phyloP scores from a whole-genome alignment of 2,797 vertebrate species.

The Aeoliscus strigatus region DNA sequence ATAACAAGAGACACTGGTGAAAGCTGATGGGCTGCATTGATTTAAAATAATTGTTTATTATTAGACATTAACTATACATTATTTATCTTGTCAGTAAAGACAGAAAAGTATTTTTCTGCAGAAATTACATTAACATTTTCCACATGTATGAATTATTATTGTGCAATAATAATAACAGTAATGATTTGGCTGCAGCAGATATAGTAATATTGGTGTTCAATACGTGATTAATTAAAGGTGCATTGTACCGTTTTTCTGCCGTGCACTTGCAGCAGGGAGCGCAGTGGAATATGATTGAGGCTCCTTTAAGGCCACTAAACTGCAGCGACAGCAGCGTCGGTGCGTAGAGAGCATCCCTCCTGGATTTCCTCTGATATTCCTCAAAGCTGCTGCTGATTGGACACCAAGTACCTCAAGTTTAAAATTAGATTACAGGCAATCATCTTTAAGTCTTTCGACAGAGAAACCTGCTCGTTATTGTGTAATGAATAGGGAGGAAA shows the following conservation, averaged over 20 bases:
- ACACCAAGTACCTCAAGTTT: slow-evolving; percentile 44
- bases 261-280: slow-evolving; percentile 25
- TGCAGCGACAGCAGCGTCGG: slow-evolving; percentile 57
- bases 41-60: neutral
- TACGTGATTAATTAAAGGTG: slow-evolving; percentile 33
- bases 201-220: slow-evolving; percentile 16
- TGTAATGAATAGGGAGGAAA: slow-evolving; percentile 2
- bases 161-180: too few relatives aligned
- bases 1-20: too few relatives aligned
- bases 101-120: too few relatives aligned
- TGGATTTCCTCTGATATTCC: slow-evolving; percentile 57
- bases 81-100: too few relatives aligned
- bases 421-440: slow-evolving; percentile 28
- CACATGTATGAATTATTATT: too few relatives aligned
- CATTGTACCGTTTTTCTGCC: slow-evolving; percentile 1
- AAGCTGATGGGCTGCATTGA: neutral
- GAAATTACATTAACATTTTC: too few relatives aligned
- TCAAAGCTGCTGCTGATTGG: slow-evolving; percentile 63
- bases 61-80: too few relatives aligned
- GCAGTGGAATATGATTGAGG: slow-evolving; percentile 64
- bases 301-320: slow-evolving; percentile 73
- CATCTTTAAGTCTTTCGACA: slow-evolving; percentile 26
- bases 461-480: neutral
- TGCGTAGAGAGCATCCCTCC: slow-evolving; percentile 60
- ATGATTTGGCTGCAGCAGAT: too few relatives aligned